Base-by-base conservation (phyloP, 2,113 vertebrate genomes). In the Rhinichthys klamathensis region DNA sequence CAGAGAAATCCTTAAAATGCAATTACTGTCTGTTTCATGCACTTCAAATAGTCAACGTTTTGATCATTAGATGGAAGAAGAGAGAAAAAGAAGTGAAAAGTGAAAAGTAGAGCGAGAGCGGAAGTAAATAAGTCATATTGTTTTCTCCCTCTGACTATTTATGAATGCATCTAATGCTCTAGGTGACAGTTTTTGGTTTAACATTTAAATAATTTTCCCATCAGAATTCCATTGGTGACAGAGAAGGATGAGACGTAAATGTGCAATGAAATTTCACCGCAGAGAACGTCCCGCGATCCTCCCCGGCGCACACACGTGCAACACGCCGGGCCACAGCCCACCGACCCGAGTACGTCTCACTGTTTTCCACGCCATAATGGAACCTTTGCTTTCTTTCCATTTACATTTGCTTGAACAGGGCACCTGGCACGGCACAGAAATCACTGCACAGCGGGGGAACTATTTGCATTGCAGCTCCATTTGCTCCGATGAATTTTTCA, bases 401-500 rank as follows among this genome's bases (percentile, higher is more conserved):
- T 87, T 80, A 58, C 81, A 79, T 79, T 46, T 63, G 75, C 70
- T 87, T 83, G 75, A 84, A 80, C 81, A 87, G 54, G n/a, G 75
- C 44, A 49, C 44, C 35, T 79, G 73, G 80, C 30, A 49, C 61
- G 51, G 27, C 65, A 69, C 75, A 32, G 86, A 69, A 49, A 63
- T 84, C 46, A 79, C 4, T 58, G 63, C 65, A 44, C 51, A 61
- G 38, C 10, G 27, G 76, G 73, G 30, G 10, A 80, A 73, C 69
- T 73, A 83, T 87, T 67, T 72, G 72, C 75, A 78, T 77, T 51
- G 67, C 35, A 76, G 65, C 84, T 79, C 74, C 74, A 85, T 78
- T 65, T 75, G 80, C 51, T 58, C 51, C 25, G 23, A 58, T 78
- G 51, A 83, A 78, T 83, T 83, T 72, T 70, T 83, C 74, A 70